These are phyloP conservation scores for Urechis unicinctus DNA, from an alignment of 2,888 invertebrate species.

Conservation along the genomic window DNA sequence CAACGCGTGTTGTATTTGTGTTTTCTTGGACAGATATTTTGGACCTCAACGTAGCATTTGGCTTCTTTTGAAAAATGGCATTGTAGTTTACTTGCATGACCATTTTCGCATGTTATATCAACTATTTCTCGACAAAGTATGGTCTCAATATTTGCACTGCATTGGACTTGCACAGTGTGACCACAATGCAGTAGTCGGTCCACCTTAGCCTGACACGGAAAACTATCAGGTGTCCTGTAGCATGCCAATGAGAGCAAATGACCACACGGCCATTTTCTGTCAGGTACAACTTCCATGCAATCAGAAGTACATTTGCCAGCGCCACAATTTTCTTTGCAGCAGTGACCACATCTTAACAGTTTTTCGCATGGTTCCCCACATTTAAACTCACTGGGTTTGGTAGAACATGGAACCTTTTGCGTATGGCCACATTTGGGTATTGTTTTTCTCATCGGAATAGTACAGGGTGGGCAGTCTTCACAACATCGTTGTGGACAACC, in stretches of 20 bases:
- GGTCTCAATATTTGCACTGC: constrained; percentile 28
- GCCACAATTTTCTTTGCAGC: constrained; percentile 17
- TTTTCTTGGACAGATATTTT: background rate
- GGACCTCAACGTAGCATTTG: no score
- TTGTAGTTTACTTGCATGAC: no score
- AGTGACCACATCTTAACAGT: constrained; percentile 23
- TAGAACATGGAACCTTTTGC: constrained; percentile 26
- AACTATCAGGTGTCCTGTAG: background rate
- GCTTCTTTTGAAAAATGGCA: no score
- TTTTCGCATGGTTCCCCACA: constrained; percentile 27
- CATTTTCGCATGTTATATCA: no score
- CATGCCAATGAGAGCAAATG: background rate
- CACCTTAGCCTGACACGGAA: background rate
- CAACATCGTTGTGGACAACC: background rate
- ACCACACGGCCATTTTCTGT: background rate
- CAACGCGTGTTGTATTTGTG: no score
- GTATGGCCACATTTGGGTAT: constrained; percentile 34
- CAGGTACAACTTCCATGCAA: constrained; percentile 36
- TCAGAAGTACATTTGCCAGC: background rate
- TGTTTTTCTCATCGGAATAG: constrained; percentile 16
- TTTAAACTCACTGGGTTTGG: constrained; percentile 17
- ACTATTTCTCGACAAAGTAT: background rate
- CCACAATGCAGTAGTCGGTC: constrained; percentile 23
- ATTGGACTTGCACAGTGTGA: constrained; percentile 53
- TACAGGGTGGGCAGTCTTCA: background rate